Evolutionary conservation across 2,888 invertebrate species (phyloP).

Genomic region (Sphinx pinastri): DNA sequence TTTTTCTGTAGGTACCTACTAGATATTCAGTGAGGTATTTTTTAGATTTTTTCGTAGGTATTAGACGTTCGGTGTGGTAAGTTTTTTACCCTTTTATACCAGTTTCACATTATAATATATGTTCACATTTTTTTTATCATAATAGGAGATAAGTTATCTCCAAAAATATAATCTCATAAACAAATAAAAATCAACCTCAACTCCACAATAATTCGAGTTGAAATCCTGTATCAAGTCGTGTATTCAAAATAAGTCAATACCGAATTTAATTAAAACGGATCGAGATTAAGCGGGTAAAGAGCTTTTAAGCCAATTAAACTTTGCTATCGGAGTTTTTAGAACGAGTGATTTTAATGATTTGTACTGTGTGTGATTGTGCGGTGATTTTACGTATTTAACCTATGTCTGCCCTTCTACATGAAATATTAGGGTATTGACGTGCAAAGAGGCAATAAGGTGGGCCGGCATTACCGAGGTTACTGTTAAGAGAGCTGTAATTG

Average conservation of each 20-base stretch:
- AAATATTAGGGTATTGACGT: neutral
- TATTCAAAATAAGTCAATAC: constrained; percentile 31
- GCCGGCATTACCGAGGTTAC: neutral
- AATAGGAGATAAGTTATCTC: too few relatives aligned
- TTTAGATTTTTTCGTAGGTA: too few relatives aligned
- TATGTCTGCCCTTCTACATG: neutral
- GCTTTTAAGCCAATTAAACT: constrained; percentile 37
- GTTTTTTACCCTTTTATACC: too few relatives aligned
- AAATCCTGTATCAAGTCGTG: constrained; percentile 33
- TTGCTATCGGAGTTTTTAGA: constrained; percentile 31
- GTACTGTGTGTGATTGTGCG: neutral
- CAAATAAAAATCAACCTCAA: constrained; percentile 30
- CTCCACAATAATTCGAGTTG: constrained; percentile 26
- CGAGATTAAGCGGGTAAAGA: constrained; percentile 34
- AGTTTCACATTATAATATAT: too few relatives aligned
- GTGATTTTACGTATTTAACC: constrained; percentile 9
- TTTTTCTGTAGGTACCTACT: too few relatives aligned
- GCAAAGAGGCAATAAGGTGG: neutral
- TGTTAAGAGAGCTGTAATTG: too few relatives aligned
- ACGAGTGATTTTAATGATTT: constrained; percentile 10
- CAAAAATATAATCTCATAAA: constrained; percentile 7
- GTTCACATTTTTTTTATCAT: too few relatives aligned
- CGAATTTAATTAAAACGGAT: constrained; percentile 37
- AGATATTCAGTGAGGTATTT: too few relatives aligned
- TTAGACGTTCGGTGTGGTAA: too few relatives aligned